These are phyloP conservation scores for Aethes cnicana DNA, from an alignment of 2,888 invertebrate species.

Conservation along the genomic window DNA sequence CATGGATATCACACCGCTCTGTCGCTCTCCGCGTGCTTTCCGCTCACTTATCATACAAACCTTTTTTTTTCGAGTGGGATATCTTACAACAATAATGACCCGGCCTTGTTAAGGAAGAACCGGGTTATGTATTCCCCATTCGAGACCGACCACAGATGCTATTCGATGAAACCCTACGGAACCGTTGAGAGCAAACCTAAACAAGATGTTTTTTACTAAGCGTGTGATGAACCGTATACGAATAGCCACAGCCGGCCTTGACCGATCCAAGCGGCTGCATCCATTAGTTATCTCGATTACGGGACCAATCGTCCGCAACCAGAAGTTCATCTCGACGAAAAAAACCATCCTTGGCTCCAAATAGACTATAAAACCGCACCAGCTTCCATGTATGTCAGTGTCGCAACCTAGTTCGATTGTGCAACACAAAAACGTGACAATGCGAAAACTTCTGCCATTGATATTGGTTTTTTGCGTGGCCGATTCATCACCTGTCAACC, in stretches of 20 bases:
- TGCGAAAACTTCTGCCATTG: slow-evolving; percentile 61
- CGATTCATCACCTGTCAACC: slow-evolving; percentile 54
- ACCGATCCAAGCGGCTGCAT: slow-evolving; percentile 61
- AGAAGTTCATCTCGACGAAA: slow-evolving; percentile 49
- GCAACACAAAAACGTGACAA: slow-evolving; percentile 45
- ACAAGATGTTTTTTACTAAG: slow-evolving; percentile 1
- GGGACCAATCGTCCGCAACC: slow-evolving; percentile 55
- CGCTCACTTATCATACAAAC: too few relatives aligned
- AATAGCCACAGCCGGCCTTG: slow-evolving; percentile 48
- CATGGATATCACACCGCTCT: too few relatives aligned
- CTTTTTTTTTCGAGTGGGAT: too few relatives aligned
- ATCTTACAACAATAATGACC: too few relatives aligned
- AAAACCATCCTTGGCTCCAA: slow-evolving; percentile 64
- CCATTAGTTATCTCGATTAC: slow-evolving; percentile 50
- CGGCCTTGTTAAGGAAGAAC: too few relatives aligned
- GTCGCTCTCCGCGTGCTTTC: too few relatives aligned
- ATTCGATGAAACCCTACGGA: too few relatives aligned
- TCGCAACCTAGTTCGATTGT: slow-evolving; percentile 75
- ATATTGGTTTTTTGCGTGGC: slow-evolving; percentile 50
- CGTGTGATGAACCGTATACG: slow-evolving; percentile 22
- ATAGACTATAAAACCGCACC: slow-evolving; percentile 70
- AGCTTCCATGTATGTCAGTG: slow-evolving; percentile 77
- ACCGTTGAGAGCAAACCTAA: too few relatives aligned
- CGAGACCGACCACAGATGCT: too few relatives aligned
- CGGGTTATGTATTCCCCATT: too few relatives aligned